Conservation (phyloP, 1,140 invertebrate genomes). For the Ephestia elutella region DNA sequence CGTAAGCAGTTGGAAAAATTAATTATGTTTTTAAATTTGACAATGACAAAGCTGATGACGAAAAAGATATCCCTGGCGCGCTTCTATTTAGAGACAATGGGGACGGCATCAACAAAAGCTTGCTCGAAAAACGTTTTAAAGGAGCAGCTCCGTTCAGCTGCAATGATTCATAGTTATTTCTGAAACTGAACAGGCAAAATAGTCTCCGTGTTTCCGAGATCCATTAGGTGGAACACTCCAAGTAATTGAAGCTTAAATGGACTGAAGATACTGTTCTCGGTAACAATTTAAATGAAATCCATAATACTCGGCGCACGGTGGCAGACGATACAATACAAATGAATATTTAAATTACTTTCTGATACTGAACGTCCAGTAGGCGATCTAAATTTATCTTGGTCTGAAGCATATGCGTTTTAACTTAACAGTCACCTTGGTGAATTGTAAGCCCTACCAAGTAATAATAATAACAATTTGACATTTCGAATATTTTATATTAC, state of each 20-base stretch:
- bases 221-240: neutral
- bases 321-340: neutral
- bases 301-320: neutral
- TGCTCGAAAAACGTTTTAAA: neutral
- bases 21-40: neutral
- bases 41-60: neutral
- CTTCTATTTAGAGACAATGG: neutral
- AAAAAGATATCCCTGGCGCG: neutral
- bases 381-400: neutral
- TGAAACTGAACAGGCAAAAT: neutral
- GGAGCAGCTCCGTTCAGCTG: neutral
- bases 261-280: conserved; percentile 8
- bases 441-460: too few relatives aligned
- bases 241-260: conserved; percentile 11
- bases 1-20: too few relatives aligned
- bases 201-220: conserved; percentile 4
- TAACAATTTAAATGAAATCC: conserved; percentile 9
- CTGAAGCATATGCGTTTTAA: neutral
- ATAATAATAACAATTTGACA: too few relatives aligned
- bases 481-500: too few relatives aligned
- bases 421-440: too few relatives aligned
- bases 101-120: neutral
- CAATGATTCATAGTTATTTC: neutral
- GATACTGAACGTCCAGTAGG: neutral
- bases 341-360: neutral